A percentile compares a stretch with the other conserved stretches of the same genome.
These are phyloP conservation scores for Regulus satrapa DNA, from an alignment of 2,113 vertebrate genomes.

Conservation along the genomic window DNA sequence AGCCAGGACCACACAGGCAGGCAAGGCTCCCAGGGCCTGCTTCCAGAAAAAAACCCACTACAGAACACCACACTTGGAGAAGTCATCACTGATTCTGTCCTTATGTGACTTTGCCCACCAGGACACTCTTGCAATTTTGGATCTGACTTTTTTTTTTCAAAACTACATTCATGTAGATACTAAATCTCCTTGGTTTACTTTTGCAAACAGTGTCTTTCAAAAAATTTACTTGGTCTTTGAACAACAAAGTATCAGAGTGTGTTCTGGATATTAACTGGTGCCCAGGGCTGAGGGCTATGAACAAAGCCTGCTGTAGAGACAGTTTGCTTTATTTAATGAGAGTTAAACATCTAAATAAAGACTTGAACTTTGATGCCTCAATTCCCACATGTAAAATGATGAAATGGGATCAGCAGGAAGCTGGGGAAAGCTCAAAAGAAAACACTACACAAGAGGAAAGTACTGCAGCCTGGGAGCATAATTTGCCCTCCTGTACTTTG, in stretches of 20 bases:
- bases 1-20: background rate
- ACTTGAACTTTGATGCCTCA: background rate
- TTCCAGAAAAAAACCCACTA: background rate
- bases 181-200: background rate
- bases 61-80: background rate
- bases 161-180: background rate
- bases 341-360: background rate
- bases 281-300: background rate
- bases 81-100: background rate
- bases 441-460: background rate
- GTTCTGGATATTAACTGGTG: background rate
- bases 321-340: background rate
- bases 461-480: background rate
- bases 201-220: background rate
- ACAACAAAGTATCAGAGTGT: background rate
- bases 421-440: background rate
- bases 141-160: background rate
- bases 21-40: background rate
- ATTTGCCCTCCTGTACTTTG: background rate
- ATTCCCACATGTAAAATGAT: background rate
- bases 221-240: background rate
- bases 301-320: background rate
- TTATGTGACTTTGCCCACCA: accelerated
- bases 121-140: background rate
- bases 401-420: background rate